phyloP scores from a whole-genome alignment of 1,140 invertebrate genomes.

The Platorchestia sp. region DNA sequence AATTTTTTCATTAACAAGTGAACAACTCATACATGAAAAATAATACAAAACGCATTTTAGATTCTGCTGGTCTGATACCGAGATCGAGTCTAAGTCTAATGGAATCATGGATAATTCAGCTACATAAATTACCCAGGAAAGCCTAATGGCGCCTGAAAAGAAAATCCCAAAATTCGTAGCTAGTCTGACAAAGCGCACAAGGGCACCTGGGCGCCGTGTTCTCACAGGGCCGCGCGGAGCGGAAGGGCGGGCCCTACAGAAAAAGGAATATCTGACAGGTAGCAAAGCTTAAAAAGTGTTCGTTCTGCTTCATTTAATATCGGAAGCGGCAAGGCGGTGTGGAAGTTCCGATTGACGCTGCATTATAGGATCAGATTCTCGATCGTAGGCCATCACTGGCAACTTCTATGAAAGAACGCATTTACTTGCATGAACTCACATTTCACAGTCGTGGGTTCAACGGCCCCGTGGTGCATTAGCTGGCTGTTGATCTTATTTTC shows the following conservation, averaged over 20 bases:
- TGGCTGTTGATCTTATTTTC: neutral
- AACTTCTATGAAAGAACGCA: neutral
- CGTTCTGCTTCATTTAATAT: conserved; percentile 22
- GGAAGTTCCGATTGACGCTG: neutral
- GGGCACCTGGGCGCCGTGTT: neutral
- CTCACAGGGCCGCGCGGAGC: neutral
- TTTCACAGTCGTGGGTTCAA: neutral
- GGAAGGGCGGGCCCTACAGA: neutral
- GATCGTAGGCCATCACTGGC: neutral
- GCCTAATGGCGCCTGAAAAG: neutral
- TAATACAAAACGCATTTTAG: neutral
- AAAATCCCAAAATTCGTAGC: neutral
- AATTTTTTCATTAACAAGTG: neutral
- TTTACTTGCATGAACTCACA: neutral
- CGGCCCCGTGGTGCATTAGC: neutral
- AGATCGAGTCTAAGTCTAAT: neutral
- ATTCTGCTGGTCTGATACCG: too few species aligned
- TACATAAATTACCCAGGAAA: neutral
- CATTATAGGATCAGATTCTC: neutral
- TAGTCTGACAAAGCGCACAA: neutral
- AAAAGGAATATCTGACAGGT: neutral
- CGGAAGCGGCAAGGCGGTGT: conserved; percentile 6
- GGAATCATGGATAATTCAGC: neutral
- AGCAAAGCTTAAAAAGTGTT: neutral
- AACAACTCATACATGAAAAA: neutral